Conservation (phyloP, 1,140 invertebrate genomes). For the Lepidurus apus region DNA sequence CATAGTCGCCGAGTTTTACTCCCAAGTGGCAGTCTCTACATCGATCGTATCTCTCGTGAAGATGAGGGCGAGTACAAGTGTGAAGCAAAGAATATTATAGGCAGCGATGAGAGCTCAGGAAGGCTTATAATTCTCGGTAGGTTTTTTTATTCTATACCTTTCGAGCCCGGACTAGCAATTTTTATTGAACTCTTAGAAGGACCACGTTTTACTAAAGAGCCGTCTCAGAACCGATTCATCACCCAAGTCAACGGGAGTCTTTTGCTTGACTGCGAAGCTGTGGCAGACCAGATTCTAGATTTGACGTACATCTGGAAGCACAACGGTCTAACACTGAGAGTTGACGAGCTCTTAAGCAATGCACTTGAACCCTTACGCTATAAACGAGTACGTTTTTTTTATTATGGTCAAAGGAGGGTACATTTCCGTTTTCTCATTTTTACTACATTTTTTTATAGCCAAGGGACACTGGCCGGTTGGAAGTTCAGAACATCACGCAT, state of each 20-base stretch:
- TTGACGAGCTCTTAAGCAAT: constrained; percentile 7
- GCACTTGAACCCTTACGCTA: background rate
- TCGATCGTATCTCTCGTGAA: constrained; percentile 74
- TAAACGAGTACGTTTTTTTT: constrained; percentile 7
- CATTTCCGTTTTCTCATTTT: background rate
- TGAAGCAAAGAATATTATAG: constrained; percentile 67
- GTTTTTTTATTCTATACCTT: constrained; percentile 40
- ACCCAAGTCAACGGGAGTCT: constrained; percentile 64
- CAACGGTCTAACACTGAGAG: constrained; percentile 66
- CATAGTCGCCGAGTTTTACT: constrained; percentile 72
- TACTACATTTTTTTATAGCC: background rate
- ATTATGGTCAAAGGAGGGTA: background rate
- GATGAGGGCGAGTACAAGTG: constrained; percentile 88
- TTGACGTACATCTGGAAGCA: constrained; percentile 85
- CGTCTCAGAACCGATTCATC: constrained; percentile 56
- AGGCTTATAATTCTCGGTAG: constrained; percentile 72
- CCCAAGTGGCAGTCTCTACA: constrained; percentile 77
- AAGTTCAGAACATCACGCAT: constrained; percentile 74
- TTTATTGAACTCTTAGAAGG: constrained; percentile 49
- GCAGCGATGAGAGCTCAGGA: constrained; percentile 71
- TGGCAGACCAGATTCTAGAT: constrained; percentile 73
- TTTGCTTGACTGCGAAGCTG: constrained; percentile 70
- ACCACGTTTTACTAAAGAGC: constrained; percentile 61
- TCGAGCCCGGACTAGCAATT: constrained; percentile 26
- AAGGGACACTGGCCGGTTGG: constrained; percentile 55